phyloP scores from a whole-genome alignment of 2,888 invertebrate genomes.

The Thalpophila matura region DNA sequence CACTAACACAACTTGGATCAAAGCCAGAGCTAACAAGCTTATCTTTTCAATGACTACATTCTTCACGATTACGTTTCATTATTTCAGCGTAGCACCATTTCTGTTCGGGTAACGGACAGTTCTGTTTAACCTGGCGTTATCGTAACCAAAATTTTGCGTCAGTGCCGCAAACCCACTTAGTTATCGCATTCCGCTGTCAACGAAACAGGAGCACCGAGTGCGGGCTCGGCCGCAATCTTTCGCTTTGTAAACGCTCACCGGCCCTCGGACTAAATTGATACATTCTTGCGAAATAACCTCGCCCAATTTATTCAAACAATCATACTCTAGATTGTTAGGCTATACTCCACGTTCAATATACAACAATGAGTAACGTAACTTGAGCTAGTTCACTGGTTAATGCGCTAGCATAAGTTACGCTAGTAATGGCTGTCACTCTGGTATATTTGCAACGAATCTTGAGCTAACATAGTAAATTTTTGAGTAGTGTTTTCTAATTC shows the following conservation, averaged over 20 bases:
- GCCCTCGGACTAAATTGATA: slow-evolving; percentile 87
- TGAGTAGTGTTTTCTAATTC: slow-evolving; percentile 3
- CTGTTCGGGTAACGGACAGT: slow-evolving; percentile 68
- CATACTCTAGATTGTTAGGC: slow-evolving; percentile 76
- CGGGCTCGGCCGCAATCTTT: slow-evolving; percentile 80
- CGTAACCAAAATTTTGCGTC: slow-evolving; percentile 78
- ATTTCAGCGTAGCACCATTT: slow-evolving; percentile 61
- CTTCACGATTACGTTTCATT: slow-evolving; percentile 62
- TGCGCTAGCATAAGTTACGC: slow-evolving; percentile 5
- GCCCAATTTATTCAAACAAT: slow-evolving; percentile 87
- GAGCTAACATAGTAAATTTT: not conserved
- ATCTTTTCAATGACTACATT: slow-evolving; percentile 53
- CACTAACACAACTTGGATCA: slow-evolving; percentile 65
- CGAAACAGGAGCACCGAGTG: slow-evolving; percentile 83
- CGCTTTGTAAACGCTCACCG: slow-evolving; percentile 80
- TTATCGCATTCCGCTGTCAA: slow-evolving; percentile 86
- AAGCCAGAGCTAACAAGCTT: slow-evolving; percentile 63
- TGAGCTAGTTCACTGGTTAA: slow-evolving; percentile 30
- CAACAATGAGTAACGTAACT: slow-evolving; percentile 44
- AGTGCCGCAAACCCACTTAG: slow-evolving; percentile 83
- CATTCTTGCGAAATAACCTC: slow-evolving; percentile 89
- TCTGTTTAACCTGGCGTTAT: slow-evolving; percentile 76
- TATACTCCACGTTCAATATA: slow-evolving; percentile 59
- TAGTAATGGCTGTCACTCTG: slow-evolving; percentile 17
- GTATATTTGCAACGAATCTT: slow-evolving; percentile 2